Evolutionary conservation across 2,113 vertebrate species (phyloP), one percentile per base, ranked within the genome.

Genomic region (Pseudolaguvia tuberculata): DNA sequence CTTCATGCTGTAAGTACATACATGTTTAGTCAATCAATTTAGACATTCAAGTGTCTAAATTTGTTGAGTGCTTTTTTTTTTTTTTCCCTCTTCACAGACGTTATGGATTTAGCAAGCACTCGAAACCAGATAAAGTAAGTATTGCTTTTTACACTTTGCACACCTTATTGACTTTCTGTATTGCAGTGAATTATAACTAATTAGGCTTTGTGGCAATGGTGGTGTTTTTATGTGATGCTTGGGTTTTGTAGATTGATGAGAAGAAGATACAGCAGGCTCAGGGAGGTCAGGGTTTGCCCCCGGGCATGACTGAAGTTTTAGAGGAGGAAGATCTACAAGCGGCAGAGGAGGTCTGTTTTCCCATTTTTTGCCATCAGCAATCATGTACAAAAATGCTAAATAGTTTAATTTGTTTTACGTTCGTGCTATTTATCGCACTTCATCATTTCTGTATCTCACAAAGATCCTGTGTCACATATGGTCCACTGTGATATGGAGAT

Each of bases 281-380:
- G 17, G 90, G 91, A 68, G 77, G 91, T 61, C 66, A 91, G 42
- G 87, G 87, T 8, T 72, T 87, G 0, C 83, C 86, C 14, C 75
- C 84, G 20, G 92, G 92, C 13, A 92, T 88, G 84, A 69, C 82
- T 18, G 92, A 95, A 15, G 75, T 87, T 35, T 84, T 79, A 0
- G 95, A 95, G 63, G 95, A 99, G 59, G 94, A 94, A 2, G 91
- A 95, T 47, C 85, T 97, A 75, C 93, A 88, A 80, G 95, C 92
- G 4, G 94, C 91, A 56, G 96, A 97, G 84, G 97, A 98, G 92
- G 96, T 96, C 52, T 42, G 69, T 68, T 45, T 42, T 9, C 39
- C 39, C 39, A 9, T 42, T 42, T 42, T 9, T 8, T 42, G 39
- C 39, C 8, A 8, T 42, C 39, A 7, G 4, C 9, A 7, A 42